Conservation (phyloP, 2,888 invertebrate genomes). For the Tanypteryx hageni region DNA sequence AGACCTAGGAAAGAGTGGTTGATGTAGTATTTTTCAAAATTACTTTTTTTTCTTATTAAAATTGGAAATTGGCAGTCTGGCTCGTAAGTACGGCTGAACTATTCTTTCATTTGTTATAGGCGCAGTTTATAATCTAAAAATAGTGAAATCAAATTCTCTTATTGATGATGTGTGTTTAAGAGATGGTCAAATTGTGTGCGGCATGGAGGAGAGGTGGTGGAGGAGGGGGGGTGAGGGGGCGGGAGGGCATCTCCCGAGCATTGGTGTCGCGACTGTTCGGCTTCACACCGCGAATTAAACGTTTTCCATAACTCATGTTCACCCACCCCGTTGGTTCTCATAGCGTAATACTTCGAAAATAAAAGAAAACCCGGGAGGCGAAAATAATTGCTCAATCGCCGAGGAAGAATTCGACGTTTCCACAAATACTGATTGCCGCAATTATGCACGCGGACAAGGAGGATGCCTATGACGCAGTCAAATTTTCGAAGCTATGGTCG, state of each 20-base stretch:
- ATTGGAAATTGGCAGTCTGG: too few relatives aligned
- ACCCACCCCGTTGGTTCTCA: not conserved
- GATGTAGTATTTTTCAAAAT: too few relatives aligned
- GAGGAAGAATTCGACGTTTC: not conserved
- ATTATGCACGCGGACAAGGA: not conserved
- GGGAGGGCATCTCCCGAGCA: not conserved
- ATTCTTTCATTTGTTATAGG: not conserved
- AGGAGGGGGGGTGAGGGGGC: not conserved
- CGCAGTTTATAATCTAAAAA: not conserved
- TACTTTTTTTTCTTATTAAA: too few relatives aligned
- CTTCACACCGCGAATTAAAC: not conserved
- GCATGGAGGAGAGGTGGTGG: not conserved
- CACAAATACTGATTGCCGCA: not conserved
- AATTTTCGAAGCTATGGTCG: not conserved
- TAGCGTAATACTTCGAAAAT: not conserved
- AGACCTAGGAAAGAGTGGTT: too few relatives aligned
- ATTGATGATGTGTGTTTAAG: not conserved
- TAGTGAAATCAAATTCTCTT: not conserved
- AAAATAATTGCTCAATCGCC: slow-evolving; percentile 4
- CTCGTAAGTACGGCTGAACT: not conserved
- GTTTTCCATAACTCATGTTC: not conserved
- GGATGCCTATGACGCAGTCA: not conserved
- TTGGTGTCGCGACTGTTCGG: not conserved
- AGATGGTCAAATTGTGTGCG: not conserved
- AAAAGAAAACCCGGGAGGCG: not conserved